Conservation (phyloP, 1,140 invertebrate species). For the Monomorium pharaonis region DNA sequence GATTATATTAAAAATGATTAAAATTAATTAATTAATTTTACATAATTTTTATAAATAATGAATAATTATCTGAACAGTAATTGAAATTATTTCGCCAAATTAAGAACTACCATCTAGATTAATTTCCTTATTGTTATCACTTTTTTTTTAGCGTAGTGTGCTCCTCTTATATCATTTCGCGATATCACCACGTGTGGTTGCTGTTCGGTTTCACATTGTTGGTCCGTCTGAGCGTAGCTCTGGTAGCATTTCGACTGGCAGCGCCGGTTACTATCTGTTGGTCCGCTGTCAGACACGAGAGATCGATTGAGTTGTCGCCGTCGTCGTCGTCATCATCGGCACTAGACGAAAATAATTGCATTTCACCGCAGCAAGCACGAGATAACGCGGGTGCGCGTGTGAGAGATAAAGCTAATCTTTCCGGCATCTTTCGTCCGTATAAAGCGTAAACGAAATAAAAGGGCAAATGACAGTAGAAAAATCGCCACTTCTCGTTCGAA, state of each 20-base stretch:
- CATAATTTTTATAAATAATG: too few species aligned
- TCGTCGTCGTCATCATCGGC: not conserved
- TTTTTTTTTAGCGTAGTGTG: too few species aligned
- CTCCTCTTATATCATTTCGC: not conserved
- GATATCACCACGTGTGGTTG: not conserved
- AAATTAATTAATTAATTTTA: too few species aligned
- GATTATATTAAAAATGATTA: too few species aligned
- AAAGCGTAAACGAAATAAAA: not conserved
- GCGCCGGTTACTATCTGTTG: constrained; percentile 27
- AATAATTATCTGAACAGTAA: too few species aligned
- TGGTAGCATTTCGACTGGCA: constrained; percentile 52
- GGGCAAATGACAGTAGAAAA: not conserved
- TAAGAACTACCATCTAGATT: too few species aligned
- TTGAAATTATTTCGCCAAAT: too few species aligned
- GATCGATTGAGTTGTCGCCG: constrained; percentile 45
- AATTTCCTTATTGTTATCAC: too few species aligned
- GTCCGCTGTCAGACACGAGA: constrained; percentile 40
- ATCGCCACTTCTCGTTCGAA: not conserved
- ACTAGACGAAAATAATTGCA: constrained; percentile 49
- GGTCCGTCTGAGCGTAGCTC: constrained; percentile 19
- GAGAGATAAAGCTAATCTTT: constrained; percentile 37
- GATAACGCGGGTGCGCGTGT: constrained; percentile 7
- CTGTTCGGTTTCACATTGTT: constrained; percentile 16
- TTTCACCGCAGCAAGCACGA: not conserved
- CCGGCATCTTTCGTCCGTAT: constrained; percentile 18